phyloP scores from a whole-genome alignment of 2,113 vertebrate species.

The Alexandromys fortis region DNA sequence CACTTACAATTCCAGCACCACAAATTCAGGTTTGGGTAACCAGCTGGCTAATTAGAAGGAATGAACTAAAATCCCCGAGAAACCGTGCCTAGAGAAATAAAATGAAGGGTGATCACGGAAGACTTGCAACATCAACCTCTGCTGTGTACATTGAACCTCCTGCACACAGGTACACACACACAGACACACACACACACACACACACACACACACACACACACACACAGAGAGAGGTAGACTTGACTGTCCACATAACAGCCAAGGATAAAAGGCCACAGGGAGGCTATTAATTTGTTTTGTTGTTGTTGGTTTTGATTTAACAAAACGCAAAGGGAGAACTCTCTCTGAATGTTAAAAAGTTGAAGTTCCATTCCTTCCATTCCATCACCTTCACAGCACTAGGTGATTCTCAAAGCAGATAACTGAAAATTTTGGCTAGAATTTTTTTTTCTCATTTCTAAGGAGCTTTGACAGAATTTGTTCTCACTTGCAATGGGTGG shows the following conservation, averaged over 20 bases:
- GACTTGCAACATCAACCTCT: background rate
- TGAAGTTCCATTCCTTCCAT: background rate
- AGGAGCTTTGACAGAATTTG: background rate
- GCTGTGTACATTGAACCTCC: background rate
- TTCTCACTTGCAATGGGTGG: background rate
- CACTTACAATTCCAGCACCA: background rate
- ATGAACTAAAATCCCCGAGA: background rate
- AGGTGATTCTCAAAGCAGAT: background rate
- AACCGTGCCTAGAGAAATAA: background rate
- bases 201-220: no score
- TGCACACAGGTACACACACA: background rate
- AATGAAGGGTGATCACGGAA: background rate
- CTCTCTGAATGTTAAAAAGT: background rate
- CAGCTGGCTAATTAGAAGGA: background rate
- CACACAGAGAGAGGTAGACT: background rate
- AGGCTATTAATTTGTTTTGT: background rate
- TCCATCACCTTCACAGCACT: background rate
- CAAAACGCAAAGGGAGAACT: background rate
- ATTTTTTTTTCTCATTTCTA: background rate
- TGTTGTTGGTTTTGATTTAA: slow-evolving; percentile 46
- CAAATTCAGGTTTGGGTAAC: background rate
- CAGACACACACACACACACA: no score
- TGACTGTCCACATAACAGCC: background rate
- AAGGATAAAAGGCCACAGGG: background rate
- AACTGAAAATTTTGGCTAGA: background rate